These are phyloP conservation scores for Chloropsis cyanopogon DNA, from an alignment of 2,113 vertebrate genomes.

Conservation along the genomic window DNA sequence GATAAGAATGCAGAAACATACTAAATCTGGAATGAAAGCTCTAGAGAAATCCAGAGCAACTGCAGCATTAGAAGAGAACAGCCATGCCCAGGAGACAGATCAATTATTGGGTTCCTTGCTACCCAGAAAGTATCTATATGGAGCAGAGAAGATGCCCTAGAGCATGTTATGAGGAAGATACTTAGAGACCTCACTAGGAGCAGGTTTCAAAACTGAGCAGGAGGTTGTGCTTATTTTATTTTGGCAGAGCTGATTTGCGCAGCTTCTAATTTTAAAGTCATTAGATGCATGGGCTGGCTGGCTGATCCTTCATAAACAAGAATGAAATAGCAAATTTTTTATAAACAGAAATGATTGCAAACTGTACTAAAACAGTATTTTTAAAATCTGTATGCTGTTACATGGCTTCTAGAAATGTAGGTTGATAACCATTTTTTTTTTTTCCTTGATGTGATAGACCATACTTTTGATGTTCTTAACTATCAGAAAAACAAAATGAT, in stretches of 20 bases:
- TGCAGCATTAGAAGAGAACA: not conserved
- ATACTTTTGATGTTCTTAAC: slow-evolving; percentile 13
- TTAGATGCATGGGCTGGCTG: slow-evolving; percentile 55
- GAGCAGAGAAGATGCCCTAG: slow-evolving; percentile 1
- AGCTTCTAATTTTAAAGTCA: slow-evolving; percentile 68
- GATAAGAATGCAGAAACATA: not conserved
- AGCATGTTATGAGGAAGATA: slow-evolving; percentile 2
- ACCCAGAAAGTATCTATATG: not conserved
- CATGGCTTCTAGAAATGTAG: slow-evolving; percentile 23
- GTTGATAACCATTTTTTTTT: slow-evolving; percentile 3
- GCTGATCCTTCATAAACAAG: slow-evolving; percentile 60
- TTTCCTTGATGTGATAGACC: slow-evolving; percentile 1
- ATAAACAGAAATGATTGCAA: not conserved
- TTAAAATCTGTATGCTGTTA: not conserved
- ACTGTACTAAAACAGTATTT: not conserved
- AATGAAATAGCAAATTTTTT: slow-evolving; percentile 51
- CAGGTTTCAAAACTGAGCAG: slow-evolving; percentile 38
- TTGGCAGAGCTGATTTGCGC: slow-evolving; percentile 47
- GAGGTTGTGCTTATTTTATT: slow-evolving; percentile 59
- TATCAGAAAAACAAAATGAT: slow-evolving; percentile 31
- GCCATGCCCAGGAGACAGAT: not conserved
- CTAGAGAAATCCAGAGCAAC: not conserved
- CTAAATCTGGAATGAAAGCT: not conserved
- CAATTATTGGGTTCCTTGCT: not conserved
- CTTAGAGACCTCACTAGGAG: slow-evolving; percentile 1